Evolutionary conservation across 2,113 vertebrate genomes (phyloP).

Genomic region (Phyllostomus discolor): DNA sequence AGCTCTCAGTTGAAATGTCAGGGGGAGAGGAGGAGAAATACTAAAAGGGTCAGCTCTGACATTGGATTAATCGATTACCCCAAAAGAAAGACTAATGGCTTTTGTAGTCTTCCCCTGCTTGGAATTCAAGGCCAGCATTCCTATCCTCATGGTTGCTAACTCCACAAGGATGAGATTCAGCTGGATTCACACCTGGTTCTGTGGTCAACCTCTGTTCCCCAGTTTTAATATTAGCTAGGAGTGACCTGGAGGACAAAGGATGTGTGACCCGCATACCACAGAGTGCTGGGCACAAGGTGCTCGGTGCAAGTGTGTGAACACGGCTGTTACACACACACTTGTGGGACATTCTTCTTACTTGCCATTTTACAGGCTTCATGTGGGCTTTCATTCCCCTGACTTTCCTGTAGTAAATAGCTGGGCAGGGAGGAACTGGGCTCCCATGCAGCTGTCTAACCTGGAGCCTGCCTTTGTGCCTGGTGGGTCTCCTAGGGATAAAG

Average conservation of each 20-base stretch:
- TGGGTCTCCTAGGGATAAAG: not conserved
- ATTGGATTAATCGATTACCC: not conserved
- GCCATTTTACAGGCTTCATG: not conserved
- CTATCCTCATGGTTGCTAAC: no score
- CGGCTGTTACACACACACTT: no score
- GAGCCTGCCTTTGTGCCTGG: not conserved
- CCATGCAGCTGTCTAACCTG: not conserved
- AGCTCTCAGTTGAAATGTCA: rapidly evolving
- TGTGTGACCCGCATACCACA: rapidly evolving
- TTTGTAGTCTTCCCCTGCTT: not conserved
- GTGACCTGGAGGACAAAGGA: not conserved
- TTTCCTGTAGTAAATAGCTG: not conserved
- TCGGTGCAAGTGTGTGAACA: rapidly evolving
- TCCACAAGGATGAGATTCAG: not conserved
- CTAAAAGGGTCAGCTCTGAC: not conserved
- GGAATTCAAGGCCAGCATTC: no score
- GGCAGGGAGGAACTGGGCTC: not conserved
- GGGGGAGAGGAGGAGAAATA: rapidly evolving
- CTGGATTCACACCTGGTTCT: not conserved
- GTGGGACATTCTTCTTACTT: rapidly evolving
- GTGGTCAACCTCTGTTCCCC: not conserved
- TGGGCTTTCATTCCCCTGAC: not conserved
- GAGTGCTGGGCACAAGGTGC: rapidly evolving
- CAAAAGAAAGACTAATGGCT: not conserved
- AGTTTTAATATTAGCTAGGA: not conserved